Base-by-base conservation (phyloP, 1,140 invertebrate genomes). In the Procambarus virginalis region DNA sequence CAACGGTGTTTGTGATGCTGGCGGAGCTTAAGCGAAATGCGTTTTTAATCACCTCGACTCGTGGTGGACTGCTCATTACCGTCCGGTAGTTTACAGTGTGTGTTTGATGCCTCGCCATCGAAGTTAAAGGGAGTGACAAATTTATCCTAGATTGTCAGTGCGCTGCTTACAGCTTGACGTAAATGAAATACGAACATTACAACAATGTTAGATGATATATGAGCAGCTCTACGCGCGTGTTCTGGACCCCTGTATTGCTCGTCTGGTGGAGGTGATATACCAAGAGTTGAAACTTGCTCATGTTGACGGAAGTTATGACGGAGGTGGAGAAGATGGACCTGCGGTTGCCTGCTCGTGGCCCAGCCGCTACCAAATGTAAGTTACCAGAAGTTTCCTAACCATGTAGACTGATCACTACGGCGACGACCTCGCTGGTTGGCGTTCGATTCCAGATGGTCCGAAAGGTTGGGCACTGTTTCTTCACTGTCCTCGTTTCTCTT, bases 291-390 rank as follows among this genome's bases (percentile, higher is more conserved):
- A 17, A 64, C 60, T 20, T 64, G 14, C 60, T 64, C 12, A 83
- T 83, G 80, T 73, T 89, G 80, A 64, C 55, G 60, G 51, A 84
- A 34, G 87, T 22, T 49, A 84, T 77, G 87, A 84, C 81, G 51
- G 87, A 83, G 81, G 80, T 84, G 73, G 87, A 78, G 70, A 89
- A 84, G 87, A 84, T 84, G 81, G 87, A 89, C 80, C 55, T 84
- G 51, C 55, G 80, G n/a, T 81, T 89, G n/a, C 51, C 80, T 14
- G 55, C 55, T 48, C 68, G 82, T 9, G 86, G 48, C 76, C 64
- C 86, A 14, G 78, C 78, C 34, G 70, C 86, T 34, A 73, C 86
- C 78, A 88, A 88, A n/a, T 88, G 86, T 88, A 55, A 88, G 86
- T 85, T 10, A 17, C 12, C 55, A 58, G 8, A 58, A 8, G 2